Percentiles rank a stretch among this genome's conserved stretches.
Conservation (phyloP, 1,140 invertebrate genomes). For the Oryctes rhinoceros region DNA sequence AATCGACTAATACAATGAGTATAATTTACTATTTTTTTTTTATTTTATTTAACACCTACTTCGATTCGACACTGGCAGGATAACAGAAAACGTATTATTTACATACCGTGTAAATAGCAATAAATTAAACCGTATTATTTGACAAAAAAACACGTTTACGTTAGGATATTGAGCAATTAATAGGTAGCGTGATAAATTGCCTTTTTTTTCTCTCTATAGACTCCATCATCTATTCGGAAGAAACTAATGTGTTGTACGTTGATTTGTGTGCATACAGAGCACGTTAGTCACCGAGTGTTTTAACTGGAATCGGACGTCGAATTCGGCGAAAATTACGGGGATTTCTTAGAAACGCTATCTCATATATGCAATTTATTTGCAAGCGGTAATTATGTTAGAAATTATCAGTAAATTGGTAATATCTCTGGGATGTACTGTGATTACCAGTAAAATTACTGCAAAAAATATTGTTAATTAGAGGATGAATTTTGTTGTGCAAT, state of each 20-base stretch:
- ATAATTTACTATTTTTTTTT: no score
- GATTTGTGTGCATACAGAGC: neutral
- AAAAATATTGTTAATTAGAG: no score
- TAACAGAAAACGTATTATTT: no score
- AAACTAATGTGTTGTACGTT: neutral
- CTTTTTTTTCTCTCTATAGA: neutral
- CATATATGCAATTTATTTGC: neutral
- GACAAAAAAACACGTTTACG: no score
- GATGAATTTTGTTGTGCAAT: no score
- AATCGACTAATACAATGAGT: no score
- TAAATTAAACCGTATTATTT: no score
- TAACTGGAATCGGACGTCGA: neutral
- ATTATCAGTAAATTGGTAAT: neutral
- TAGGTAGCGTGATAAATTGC: neutral
- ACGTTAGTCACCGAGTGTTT: neutral
- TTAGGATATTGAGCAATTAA: neutral
- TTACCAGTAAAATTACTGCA: no score
- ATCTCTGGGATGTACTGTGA: slow-evolving; percentile 2
- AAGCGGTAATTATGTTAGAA: neutral
- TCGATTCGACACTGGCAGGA: no score
- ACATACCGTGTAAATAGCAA: no score
- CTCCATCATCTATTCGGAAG: neutral
- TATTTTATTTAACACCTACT: no score
- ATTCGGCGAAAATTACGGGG: neutral
- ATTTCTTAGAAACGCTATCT: neutral